phyloP scores from a whole-genome alignment of 2,113 vertebrate genomes.

The Tilapia sparmanii region DNA sequence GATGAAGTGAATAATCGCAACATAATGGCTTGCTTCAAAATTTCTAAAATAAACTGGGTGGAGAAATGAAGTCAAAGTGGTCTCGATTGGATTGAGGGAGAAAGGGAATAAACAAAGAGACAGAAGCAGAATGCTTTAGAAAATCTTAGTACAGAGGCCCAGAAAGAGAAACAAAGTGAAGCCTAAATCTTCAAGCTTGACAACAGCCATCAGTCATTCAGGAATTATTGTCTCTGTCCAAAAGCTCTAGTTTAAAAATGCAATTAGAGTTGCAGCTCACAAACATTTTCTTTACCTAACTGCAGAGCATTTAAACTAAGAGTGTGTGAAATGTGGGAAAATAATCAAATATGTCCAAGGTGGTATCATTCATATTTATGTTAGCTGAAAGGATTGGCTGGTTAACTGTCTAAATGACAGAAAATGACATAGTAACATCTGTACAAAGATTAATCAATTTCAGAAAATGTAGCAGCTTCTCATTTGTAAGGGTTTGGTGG shows the following conservation, averaged over 20 bases:
- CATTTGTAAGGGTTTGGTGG: neutral
- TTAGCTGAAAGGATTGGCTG: neutral
- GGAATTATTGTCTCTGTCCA: neutral
- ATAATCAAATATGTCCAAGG: neutral
- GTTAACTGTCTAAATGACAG: neutral
- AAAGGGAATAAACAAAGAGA: conserved; percentile 20
- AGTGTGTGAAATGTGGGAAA: neutral
- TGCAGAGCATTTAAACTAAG: neutral
- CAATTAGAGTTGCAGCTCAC: neutral
- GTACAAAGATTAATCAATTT: neutral
- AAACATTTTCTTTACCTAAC: neutral
- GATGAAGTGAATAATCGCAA: conserved; percentile 42
- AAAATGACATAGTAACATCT: neutral
- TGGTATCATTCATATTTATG: neutral
- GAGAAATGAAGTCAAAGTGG: neutral
- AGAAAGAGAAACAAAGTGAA: neutral
- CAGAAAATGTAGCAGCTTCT: neutral
- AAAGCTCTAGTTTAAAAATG: neutral
- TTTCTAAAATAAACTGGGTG: neutral
- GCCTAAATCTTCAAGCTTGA: neutral
- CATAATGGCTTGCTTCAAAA: conserved; percentile 17
- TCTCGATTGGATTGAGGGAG: neutral
- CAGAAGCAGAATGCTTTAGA: conserved; percentile 1
- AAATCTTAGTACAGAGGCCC: neutral
- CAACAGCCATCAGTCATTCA: neutral